These are phyloP conservation scores for Tiphia femorata DNA, from an alignment of 2,888 invertebrate genomes.

Conservation along the genomic window DNA sequence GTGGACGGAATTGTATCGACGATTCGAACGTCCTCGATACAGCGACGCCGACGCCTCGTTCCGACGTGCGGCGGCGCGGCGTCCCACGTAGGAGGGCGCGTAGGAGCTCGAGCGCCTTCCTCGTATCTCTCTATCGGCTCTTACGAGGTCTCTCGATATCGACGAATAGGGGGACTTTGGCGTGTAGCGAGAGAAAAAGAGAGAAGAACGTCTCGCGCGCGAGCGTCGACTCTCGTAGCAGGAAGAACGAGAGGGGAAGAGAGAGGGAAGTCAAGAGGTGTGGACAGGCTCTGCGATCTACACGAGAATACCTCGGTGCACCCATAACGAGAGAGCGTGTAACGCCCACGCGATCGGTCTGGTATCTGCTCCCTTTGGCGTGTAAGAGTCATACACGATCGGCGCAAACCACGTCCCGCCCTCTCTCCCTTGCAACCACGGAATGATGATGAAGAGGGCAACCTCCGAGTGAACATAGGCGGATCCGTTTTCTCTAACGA, in stretches of 20 bases:
- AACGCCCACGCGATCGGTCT: slow-evolving; percentile 50
- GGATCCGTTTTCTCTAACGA: slow-evolving; percentile 42
- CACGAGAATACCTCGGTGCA: slow-evolving; percentile 34
- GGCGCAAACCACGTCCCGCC: slow-evolving; percentile 16
- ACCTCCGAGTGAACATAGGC: slow-evolving; percentile 24
- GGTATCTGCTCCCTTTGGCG: slow-evolving; percentile 39
- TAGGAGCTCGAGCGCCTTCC: slow-evolving; percentile 12
- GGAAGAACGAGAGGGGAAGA: slow-evolving; percentile 18
- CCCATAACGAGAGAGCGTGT: slow-evolving; percentile 48
- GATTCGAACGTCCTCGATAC: no score
- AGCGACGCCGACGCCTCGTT: no score
- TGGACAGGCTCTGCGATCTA: slow-evolving; percentile 39
- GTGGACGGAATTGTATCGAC: no score
- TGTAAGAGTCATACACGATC: slow-evolving; percentile 36
- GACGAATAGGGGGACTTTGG: slow-evolving; percentile 19
- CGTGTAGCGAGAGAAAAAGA: no score
- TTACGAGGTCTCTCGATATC: slow-evolving; percentile 17
- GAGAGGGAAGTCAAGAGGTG: slow-evolving; percentile 29
- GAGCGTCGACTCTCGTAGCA: slow-evolving; percentile 21
- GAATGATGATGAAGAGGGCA: slow-evolving; percentile 46
- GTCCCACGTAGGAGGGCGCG: slow-evolving; percentile 31
- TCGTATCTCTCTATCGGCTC: slow-evolving; percentile 23
- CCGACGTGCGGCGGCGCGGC: no score
- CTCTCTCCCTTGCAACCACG: slow-evolving; percentile 18
- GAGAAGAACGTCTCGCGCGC: no score